Conservation (phyloP, 2,797 vertebrate species). For the Crax fasciolata region DNA sequence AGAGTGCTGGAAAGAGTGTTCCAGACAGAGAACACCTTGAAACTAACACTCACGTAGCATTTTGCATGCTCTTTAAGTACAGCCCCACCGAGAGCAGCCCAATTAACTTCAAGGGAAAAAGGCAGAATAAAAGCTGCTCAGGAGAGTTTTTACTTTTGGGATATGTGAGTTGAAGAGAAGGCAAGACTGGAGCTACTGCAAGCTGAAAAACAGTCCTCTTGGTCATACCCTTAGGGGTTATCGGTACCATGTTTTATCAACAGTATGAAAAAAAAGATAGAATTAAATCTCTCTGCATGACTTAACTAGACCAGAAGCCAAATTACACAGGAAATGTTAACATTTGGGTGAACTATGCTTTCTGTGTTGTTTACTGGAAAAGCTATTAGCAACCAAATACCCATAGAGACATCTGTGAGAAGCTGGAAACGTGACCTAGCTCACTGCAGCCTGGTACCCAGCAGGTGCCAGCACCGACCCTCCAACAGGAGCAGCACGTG, state of each 20-base stretch:
- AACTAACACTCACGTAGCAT: neutral
- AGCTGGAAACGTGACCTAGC: fast-evolving
- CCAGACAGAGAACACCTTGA: neutral
- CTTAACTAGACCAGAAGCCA: neutral
- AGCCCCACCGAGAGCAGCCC: neutral
- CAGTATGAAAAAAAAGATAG: neutral
- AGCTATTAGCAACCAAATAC: neutral
- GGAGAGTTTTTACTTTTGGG: neutral
- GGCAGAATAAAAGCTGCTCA: neutral
- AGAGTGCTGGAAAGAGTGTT: neutral
- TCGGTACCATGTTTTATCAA: neutral
- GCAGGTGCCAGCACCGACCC: neutral
- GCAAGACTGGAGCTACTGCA: neutral
- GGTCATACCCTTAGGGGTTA: neutral
- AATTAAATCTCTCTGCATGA: neutral
- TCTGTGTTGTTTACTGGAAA: neutral
- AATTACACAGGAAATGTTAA: fast-evolving
- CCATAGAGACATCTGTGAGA: neutral
- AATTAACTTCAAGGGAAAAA: neutral
- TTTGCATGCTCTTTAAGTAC: neutral
- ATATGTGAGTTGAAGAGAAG: neutral
- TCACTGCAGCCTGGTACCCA: neutral
- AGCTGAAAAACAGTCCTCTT: neutral
- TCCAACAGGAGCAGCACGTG: neutral
- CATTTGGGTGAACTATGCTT: neutral